These are phyloP conservation scores for Anoura caudifer DNA, from an alignment of 2,113 vertebrate genomes.

Conservation along the genomic window DNA sequence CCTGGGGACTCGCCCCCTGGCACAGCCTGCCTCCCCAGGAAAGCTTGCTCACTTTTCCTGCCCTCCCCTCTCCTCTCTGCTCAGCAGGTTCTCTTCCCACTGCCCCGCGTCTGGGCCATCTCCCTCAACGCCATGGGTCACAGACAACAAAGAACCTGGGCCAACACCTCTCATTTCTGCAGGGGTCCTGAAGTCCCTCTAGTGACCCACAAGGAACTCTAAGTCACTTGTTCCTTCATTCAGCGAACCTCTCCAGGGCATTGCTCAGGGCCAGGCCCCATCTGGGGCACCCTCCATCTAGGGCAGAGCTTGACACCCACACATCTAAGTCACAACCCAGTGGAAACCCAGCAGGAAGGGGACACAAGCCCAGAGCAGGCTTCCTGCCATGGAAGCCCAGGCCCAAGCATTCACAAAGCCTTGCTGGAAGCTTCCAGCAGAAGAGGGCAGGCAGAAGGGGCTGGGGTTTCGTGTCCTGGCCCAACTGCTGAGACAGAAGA, in stretches of 20 bases:
- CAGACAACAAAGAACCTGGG: not conserved
- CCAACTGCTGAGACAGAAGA: not conserved
- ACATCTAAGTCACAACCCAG: not conserved
- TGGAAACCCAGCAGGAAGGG: not conserved
- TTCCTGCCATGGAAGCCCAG: fast-evolving
- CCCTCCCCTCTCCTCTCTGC: not conserved
- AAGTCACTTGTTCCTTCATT: not conserved
- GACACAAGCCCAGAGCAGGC: not conserved
- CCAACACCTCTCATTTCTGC: not conserved
- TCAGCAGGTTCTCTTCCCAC: not conserved
- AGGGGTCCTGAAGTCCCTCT: not conserved
- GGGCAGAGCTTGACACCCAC: not conserved
- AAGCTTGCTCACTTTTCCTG: not conserved
- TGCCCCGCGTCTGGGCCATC: not conserved
- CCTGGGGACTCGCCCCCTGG: fast-evolving
- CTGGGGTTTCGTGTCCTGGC: not conserved
- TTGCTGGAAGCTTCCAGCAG: not conserved
- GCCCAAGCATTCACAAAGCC: not conserved
- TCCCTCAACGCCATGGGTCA: not conserved
- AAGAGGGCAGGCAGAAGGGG: not conserved
- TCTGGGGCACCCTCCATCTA: not conserved
- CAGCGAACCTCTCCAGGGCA: not conserved
- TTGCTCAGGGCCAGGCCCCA: not conserved
- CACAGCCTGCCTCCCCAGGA: not conserved
- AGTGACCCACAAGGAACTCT: not conserved